Evolutionary conservation across 2,797 vertebrate genomes (phyloP).

Genomic region (Rhodeus uyekii): DNA sequence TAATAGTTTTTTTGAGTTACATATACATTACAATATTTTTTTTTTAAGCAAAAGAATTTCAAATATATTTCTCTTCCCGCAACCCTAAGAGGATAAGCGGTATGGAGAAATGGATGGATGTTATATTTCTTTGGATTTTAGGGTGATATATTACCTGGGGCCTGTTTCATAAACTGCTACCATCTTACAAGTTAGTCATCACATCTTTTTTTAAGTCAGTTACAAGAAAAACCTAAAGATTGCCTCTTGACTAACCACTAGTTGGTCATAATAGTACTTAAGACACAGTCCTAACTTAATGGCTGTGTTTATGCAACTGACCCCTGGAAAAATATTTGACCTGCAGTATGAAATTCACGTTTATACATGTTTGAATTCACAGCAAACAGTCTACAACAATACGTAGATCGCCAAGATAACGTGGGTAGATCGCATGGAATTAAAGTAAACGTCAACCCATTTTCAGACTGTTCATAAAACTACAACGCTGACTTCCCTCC

Average conservation of each 20-base stretch:
- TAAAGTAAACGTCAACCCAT: too few relatives aligned
- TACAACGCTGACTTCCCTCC: too few relatives aligned
- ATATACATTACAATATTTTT: too few relatives aligned
- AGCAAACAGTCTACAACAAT: background rate
- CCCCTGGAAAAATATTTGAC: background rate
- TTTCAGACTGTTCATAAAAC: too few relatives aligned
- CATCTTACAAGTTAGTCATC: too few relatives aligned
- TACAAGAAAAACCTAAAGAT: background rate
- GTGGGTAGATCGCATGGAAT: too few relatives aligned
- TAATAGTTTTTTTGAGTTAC: too few relatives aligned
- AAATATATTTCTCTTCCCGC: background rate
- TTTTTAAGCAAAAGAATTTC: background rate
- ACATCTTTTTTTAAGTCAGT: too few relatives aligned
- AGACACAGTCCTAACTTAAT: background rate
- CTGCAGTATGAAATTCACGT: background rate
- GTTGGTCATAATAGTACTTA: background rate
- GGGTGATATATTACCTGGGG: background rate
- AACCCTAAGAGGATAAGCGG: background rate
- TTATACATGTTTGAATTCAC: background rate
- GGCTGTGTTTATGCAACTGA: background rate
- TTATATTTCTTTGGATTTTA: background rate
- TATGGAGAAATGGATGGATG: background rate
- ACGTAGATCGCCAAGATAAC: too few relatives aligned
- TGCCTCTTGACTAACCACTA: background rate
- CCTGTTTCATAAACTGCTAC: too few relatives aligned